phyloP scores from a whole-genome alignment of 1,140 invertebrate genomes.

The Drosophila parabipectinata region DNA sequence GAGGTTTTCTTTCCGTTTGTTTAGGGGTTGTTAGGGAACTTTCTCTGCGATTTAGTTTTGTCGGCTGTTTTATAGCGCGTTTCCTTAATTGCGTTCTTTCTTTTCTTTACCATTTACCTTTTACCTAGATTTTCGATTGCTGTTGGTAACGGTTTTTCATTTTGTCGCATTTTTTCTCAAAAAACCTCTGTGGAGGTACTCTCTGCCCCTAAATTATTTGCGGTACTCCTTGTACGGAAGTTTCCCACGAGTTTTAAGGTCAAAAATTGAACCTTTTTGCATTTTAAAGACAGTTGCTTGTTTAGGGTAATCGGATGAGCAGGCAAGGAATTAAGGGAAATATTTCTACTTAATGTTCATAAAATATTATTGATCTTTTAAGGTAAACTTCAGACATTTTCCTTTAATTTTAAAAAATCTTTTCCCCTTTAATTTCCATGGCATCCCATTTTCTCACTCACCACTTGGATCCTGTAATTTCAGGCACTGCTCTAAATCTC shows the following conservation, averaged over 20 bases:
- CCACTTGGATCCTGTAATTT: constrained; percentile 63
- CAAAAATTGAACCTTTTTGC: constrained; percentile 51
- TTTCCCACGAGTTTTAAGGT: constrained; percentile 76
- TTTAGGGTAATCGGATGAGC: constrained; percentile 36
- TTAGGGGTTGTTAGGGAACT: constrained; percentile 48
- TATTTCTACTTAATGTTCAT: no score
- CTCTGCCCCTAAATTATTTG: neutral
- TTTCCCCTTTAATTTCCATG: constrained; percentile 22
- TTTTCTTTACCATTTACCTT: constrained; percentile 19
- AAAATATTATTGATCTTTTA: no score
- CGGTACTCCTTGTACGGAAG: constrained; percentile 13
- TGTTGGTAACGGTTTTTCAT: constrained; percentile 59
- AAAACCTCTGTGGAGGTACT: constrained; percentile 18
- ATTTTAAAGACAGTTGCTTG: constrained; percentile 26
- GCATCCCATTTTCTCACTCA: constrained; percentile 36
- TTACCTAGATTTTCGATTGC: constrained; percentile 35
- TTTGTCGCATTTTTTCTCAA: constrained; percentile 36
- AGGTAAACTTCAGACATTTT: neutral
- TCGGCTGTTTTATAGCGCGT: constrained; percentile 41
- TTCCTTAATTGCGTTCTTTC: constrained; percentile 60
- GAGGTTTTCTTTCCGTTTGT: constrained; percentile 32
- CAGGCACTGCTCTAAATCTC: constrained; percentile 61
- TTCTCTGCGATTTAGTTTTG: constrained; percentile 38
- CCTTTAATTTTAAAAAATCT: neutral
- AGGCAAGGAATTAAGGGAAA: neutral